Percentiles rank a stretch among this genome's conserved stretches.
Evolutionary conservation across 2,888 invertebrate genomes (phyloP).

Genomic region (Tricholauxania praeusta): DNA sequence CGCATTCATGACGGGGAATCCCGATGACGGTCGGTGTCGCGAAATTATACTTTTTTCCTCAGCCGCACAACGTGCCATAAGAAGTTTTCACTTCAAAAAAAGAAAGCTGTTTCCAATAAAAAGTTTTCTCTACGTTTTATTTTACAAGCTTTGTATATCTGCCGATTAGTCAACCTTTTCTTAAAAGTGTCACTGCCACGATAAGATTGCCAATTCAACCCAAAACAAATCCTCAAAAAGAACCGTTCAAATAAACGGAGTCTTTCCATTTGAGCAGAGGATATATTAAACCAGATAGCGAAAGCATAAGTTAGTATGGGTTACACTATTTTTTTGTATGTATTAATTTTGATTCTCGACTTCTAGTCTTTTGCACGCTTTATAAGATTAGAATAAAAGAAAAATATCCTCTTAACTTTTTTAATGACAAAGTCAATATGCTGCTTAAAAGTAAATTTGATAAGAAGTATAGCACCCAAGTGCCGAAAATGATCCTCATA

Average conservation of each 20-base stretch:
- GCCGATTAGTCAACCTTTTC: no score
- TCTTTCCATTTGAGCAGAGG: slow-evolving; percentile 20
- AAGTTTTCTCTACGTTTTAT: no score
- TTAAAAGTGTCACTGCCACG: neutral
- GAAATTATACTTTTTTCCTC: no score
- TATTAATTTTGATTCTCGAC: slow-evolving; percentile 16
- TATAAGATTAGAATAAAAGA: neutral
- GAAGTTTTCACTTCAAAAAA: no score
- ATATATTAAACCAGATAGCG: slow-evolving; percentile 30
- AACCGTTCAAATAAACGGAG: neutral
- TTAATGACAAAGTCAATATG: slow-evolving; percentile 7
- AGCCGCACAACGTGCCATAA: no score
- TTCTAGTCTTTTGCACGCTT: neutral
- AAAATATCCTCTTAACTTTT: slow-evolving; percentile 16
- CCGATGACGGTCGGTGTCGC: no score
- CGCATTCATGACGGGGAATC: no score
- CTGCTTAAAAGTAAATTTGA: slow-evolving; percentile 5
- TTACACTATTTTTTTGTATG: slow-evolving; percentile 20
- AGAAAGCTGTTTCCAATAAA: no score
- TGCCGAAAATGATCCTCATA: slow-evolving; percentile 4
- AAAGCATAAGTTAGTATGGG: slow-evolving; percentile 11
- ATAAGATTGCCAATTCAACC: neutral
- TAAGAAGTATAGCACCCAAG: neutral
- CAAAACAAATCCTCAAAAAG: slow-evolving; percentile 6
- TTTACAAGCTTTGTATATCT: no score